These are phyloP conservation scores for Neogobius melanostomus DNA, from an alignment of 2,113 vertebrate genomes.

Conservation along the genomic window DNA sequence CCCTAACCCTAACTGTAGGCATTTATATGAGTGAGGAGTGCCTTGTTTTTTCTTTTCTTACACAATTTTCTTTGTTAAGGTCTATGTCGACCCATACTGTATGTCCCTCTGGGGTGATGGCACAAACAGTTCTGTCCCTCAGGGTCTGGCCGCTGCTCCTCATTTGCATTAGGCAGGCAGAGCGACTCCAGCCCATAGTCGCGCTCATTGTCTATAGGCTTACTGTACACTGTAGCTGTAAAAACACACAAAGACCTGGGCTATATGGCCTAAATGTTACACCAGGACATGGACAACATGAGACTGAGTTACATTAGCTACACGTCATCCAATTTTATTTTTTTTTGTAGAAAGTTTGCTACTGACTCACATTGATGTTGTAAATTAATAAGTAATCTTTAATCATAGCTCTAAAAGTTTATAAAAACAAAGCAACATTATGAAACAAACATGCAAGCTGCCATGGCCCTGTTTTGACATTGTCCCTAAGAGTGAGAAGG, in stretches of 20 bases:
- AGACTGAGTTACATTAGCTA: not conserved
- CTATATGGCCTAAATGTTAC: not conserved
- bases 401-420: too few species aligned
- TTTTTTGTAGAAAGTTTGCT: too few species aligned
- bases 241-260: not conserved
- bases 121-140: constrained; percentile 18
- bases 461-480: too few species aligned
- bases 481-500: too few species aligned
- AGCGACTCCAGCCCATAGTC: constrained; percentile 13
- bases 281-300: not conserved
- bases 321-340: not conserved
- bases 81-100: not conserved
- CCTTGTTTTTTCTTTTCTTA: too few species aligned
- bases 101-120: constrained; percentile 17
- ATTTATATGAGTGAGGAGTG: too few species aligned
- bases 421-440: too few species aligned
- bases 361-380: not conserved
- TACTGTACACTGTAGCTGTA: constrained; percentile 1
- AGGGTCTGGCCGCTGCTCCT: constrained; percentile 14
- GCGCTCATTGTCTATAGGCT: constrained; percentile 5
- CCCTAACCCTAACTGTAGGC: too few species aligned
- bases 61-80: not conserved
- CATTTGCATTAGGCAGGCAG: not conserved
- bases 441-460: too few species aligned
- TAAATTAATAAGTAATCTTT: not conserved